Evolutionary conservation across 2,797 vertebrate genomes (phyloP), one percentile per base, ranked within the genome.

Genomic region (Coracias cyanogaster): DNA sequence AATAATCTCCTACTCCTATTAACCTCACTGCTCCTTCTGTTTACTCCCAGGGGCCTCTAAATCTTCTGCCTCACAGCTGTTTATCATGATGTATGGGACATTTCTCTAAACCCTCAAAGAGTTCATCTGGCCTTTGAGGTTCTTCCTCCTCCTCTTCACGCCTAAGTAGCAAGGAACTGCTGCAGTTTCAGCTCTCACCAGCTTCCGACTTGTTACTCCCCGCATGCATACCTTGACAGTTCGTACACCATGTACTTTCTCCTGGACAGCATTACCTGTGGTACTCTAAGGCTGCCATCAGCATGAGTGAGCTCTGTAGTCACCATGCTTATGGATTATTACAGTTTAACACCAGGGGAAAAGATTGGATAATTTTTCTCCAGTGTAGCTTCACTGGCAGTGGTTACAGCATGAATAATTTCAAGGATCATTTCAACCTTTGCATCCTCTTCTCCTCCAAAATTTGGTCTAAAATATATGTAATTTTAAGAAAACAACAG

Each of bases 1-100:
- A 26, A 61, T 29, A 65, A 73, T 51, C 86, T 96, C 92, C 92
- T 94, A 57, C 48, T 96, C 96, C 93, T 96, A 82, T 95, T 97
- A 97, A 95, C 93, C 85, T 96, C 87, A 46, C 9, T 35, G 58
- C 25, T 96, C 80, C 79, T 91, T 87, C 79, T 82, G 31, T 86
- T 96, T 92, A 83, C 51, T 39, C 43, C 62, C 76, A 77, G 64
- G 21, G 82, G 69, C 21, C 55, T 79, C 21, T 45, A 46, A 90
- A 82, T 88, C 87, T 81, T 93, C 71, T 82, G 43, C 51, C 57
- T 71, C 71, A 70, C 55, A 80, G 60, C 79, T 94, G 65, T 60
- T 90, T 84, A 52, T 71, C 48, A 28, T 91, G 39, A 66, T 4
- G 8, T 57, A 25, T 25, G 12, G 43, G 43, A 64, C 55, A 28